Evolutionary conservation across 2,888 invertebrate genomes (phyloP).

Genomic region (Terebella lapidaria): DNA sequence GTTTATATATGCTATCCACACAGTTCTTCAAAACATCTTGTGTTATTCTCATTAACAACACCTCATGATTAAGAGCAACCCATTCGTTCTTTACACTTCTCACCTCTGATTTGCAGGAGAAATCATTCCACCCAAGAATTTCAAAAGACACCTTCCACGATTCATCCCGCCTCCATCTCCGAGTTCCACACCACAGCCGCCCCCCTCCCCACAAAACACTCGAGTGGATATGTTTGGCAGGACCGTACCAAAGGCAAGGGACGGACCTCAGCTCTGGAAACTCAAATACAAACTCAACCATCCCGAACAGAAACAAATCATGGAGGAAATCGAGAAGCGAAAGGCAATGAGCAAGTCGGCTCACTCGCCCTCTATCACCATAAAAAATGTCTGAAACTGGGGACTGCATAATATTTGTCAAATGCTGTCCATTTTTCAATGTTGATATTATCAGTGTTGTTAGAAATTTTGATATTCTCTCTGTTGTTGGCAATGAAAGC

Average conservation of each 20-base stretch:
- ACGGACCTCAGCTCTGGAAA: slow-evolving; percentile 39
- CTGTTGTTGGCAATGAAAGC: no score
- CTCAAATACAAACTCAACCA: slow-evolving; percentile 43
- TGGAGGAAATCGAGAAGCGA: slow-evolving; percentile 12
- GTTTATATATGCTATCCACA: no score
- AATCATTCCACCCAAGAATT: slow-evolving; percentile 48
- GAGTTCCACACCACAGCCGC: slow-evolving; percentile 17
- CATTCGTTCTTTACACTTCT: no score
- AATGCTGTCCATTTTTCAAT: no score
- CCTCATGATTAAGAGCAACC: no score
- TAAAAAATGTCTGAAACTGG: no score
- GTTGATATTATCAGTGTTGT: no score
- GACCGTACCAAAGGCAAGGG: slow-evolving; percentile 30
- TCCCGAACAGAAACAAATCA: slow-evolving; percentile 39
- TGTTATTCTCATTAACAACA: no score
- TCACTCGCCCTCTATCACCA: not conserved
- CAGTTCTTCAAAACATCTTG: not conserved
- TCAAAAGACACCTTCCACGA: slow-evolving; percentile 41
- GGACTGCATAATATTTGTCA: no score
- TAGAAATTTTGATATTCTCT: no score
- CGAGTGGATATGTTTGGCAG: slow-evolving; percentile 38
- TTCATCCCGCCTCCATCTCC: slow-evolving; percentile 31
- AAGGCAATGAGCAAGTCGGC: not conserved
- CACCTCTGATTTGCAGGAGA: slow-evolving; percentile 43
- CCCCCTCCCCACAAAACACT: slow-evolving; percentile 33